These are phyloP conservation scores for Mythimna albipuncta DNA, from an alignment of 2,888 invertebrate genomes.

Conservation along the genomic window DNA sequence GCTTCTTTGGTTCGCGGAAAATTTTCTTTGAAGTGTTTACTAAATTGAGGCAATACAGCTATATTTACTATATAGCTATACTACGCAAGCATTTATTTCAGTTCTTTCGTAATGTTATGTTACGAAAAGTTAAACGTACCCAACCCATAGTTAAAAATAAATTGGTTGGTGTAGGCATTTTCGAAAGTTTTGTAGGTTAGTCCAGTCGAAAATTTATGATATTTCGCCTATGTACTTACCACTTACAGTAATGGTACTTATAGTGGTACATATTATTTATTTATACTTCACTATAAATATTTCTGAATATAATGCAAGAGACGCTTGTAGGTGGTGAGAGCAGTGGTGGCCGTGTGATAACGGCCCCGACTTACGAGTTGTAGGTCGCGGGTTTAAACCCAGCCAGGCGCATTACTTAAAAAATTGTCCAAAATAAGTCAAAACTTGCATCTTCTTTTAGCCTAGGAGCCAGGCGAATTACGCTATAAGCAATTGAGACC, in stretches of 20 bases:
- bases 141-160: neutral
- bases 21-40: neutral
- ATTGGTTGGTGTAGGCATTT: neutral
- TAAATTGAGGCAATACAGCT: neutral
- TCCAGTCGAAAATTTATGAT: neutral
- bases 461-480: neutral
- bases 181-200: neutral
- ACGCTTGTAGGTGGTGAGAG: too few relatives aligned
- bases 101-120: constrained; percentile 31
- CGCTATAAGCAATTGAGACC: neutral
- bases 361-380: too few relatives aligned
- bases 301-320: too few relatives aligned
- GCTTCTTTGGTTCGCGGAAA: constrained; percentile 53
- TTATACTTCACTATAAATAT: too few relatives aligned
- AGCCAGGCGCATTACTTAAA: too few relatives aligned
- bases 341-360: too few relatives aligned
- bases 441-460: neutral
- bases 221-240: too few relatives aligned
- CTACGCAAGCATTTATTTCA: constrained; percentile 7
- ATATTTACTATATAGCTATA: too few relatives aligned
- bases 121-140: constrained; percentile 5
- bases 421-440: neutral
- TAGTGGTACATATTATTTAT: too few relatives aligned
- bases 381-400: too few relatives aligned
- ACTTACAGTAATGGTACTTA: too few relatives aligned